These are phyloP conservation scores for Ridgeia piscesae DNA, from an alignment of 1,140 invertebrate species.

Conservation along the genomic window DNA sequence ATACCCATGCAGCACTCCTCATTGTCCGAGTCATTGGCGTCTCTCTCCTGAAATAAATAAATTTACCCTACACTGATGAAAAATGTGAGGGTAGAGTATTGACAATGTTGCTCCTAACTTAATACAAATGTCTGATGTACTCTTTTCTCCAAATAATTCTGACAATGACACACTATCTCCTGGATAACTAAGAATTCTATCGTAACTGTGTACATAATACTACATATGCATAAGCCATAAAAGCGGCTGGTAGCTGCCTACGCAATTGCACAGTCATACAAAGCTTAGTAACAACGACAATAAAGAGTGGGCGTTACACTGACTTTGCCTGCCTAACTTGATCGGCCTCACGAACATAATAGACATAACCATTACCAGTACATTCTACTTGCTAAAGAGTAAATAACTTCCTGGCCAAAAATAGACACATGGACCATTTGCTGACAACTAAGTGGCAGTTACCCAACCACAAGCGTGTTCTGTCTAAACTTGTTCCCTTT, in stretches of 20 bases:
- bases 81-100: no score
- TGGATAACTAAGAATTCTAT: no score
- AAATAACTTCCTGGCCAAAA: neutral
- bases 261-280: no score
- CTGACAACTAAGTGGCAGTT: neutral
- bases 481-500: neutral
- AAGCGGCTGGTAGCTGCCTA: no score
- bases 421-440: neutral
- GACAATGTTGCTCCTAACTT: no score
- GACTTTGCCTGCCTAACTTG: neutral
- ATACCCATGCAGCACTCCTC: neutral
- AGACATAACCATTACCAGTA: neutral
- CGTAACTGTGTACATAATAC: no score
- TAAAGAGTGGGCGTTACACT: no score
- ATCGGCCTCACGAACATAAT: neutral
- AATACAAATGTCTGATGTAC: no score
- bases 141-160: no score
- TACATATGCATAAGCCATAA: no score
- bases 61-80: neutral
- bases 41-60: neutral
- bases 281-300: no score
- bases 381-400: neutral
- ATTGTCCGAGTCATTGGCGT: neutral
- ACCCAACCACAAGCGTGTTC: neutral
- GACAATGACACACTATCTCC: no score